Evolutionary conservation across 2,113 vertebrate species (phyloP).

Genomic region (Rousettus leschenaultii): DNA sequence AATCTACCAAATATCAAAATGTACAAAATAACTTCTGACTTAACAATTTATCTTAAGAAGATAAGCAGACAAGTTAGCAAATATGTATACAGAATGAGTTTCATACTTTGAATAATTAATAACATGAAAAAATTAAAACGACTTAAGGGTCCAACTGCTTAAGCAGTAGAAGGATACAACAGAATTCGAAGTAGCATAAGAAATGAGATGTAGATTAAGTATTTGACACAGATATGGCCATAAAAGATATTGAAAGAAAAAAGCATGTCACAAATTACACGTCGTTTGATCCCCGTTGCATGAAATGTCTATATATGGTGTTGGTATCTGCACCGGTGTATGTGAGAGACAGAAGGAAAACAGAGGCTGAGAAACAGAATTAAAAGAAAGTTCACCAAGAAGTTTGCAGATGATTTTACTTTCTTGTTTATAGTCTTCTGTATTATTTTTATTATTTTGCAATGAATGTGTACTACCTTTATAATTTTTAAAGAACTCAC

Average conservation of each 20-base stretch:
- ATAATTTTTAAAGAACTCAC: not conserved
- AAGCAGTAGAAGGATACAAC: not conserved
- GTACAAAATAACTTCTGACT: not conserved
- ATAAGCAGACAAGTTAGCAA: not conserved
- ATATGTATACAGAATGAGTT: not conserved
- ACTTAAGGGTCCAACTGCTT: not conserved
- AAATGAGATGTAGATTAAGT: not conserved
- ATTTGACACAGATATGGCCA: not conserved
- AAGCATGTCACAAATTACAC: not conserved
- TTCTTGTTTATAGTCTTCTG: not conserved
- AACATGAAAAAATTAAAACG: slow-evolving; percentile 6
- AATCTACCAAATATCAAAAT: slow-evolving; percentile 5
- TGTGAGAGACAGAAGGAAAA: not conserved
- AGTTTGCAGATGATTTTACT: not conserved
- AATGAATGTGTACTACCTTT: not conserved
- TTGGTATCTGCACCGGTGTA: not conserved
- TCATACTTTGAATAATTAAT: not conserved
- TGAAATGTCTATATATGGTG: not conserved
- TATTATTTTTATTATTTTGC: not conserved
- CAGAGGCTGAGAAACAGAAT: not conserved
- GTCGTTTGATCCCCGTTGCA: not conserved
- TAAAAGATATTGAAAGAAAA: not conserved
- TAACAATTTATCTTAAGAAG: slow-evolving; percentile 5
- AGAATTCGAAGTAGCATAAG: not conserved
- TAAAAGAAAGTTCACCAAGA: not conserved